Evolutionary conservation across 2,113 vertebrate species (phyloP), one percentile per base, ranked within the genome.

Genomic region (Ceyx margarethae): DNA sequence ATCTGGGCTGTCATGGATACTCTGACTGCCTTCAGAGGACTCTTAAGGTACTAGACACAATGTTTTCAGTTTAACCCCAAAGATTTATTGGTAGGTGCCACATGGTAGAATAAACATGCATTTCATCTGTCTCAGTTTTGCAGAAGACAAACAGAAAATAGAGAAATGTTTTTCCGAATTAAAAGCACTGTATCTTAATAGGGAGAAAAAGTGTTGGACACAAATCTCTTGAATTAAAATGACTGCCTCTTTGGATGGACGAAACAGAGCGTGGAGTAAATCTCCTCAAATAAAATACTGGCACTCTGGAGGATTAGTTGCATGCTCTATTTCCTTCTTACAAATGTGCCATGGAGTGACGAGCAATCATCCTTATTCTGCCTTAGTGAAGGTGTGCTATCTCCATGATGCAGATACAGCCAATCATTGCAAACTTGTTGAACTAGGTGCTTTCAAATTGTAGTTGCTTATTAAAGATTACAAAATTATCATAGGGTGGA

Each of bases 251-350:
- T 73, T 83, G 85, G 82, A 81, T 93, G 89, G 64, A 80, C 20
- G 93, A 96, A 98, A 87, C 93, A 95, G 96, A 97, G 94, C 95
- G 93, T 89, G 92, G 95, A 96, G 80, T 75, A 96, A 96, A 97
- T 97, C 95, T 96, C 85, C 79, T 96, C 91, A 53, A 96, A 90
- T 93, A 91, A 97, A 97, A 97, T 62, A 74, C 45, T 91, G 93
- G 43, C 76, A 80, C 95, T 94, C 78, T 6, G 64, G 90, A 95
- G 96, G 94, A 97, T 97, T 96, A 94, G 58, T 25, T 96, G 60
- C 87, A 94, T 85, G 95, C 95, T 96, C 95, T 97, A 58, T 79
- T 97, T 97, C 90, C 83, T 91, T 61, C 76, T 91, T 77, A 92
- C 87, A 96, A 93, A 95, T 74, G 85, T 94, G 90, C 82, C 21